These are phyloP conservation scores for Lordiphosa clarofinis DNA, from an alignment of 1,140 invertebrate genomes.

Conservation along the genomic window DNA sequence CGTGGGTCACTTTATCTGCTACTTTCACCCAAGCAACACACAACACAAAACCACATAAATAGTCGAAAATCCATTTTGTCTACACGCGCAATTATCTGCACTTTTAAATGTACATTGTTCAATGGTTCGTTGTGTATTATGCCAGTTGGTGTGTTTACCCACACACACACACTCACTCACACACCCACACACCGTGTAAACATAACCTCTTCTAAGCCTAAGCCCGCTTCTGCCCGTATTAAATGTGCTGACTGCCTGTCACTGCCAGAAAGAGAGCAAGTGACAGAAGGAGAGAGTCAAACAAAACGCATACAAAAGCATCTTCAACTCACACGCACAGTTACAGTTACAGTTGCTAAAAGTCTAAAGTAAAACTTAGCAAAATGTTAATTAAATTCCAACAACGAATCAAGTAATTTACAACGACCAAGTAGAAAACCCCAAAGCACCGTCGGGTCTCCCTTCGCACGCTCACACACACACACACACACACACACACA, in stretches of 20 bases:
- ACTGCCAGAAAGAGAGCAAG: slow-evolving; percentile 10
- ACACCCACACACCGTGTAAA: slow-evolving; percentile 46
- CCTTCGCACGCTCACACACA: slow-evolving; percentile 10
- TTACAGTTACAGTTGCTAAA: slow-evolving; percentile 50
- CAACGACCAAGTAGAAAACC: slow-evolving; percentile 74
- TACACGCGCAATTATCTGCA: slow-evolving; percentile 74
- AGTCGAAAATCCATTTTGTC: slow-evolving; percentile 69
- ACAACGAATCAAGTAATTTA: slow-evolving; percentile 78
- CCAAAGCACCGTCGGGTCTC: slow-evolving; percentile 57
- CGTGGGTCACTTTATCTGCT: too few relatives aligned
- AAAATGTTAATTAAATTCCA: slow-evolving; percentile 78
- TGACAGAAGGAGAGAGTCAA: not conserved
- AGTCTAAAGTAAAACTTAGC: slow-evolving; percentile 76
- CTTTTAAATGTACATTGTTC: slow-evolving; percentile 64
- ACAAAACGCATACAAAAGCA: slow-evolving; percentile 17
- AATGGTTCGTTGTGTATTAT: slow-evolving; percentile 28
- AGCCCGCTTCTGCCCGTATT: slow-evolving; percentile 40
- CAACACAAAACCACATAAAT: slow-evolving; percentile 49
- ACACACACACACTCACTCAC: slow-evolving; percentile 1
- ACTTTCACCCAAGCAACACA: too few relatives aligned
- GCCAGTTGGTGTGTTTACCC: slow-evolving; percentile 19
- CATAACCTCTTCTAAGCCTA: slow-evolving; percentile 50
- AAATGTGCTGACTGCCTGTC: slow-evolving; percentile 43
- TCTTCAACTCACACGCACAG: slow-evolving; percentile 15
- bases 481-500: slow-evolving; percentile 22